phyloP scores from a whole-genome alignment of 1,140 invertebrate genomes.

The Drosophila lacteicornis region DNA sequence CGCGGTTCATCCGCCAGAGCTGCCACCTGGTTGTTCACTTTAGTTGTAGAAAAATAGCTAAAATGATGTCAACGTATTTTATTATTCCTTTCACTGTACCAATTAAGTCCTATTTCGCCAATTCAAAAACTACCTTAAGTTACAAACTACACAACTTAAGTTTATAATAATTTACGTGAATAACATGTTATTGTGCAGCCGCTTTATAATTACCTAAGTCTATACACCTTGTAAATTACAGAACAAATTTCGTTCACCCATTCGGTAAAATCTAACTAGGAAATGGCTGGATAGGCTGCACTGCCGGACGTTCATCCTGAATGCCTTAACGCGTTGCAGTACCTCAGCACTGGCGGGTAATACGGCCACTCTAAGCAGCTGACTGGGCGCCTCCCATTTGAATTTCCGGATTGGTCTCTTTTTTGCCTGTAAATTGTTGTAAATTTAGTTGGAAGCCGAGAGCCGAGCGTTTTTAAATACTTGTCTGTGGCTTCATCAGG shows the following conservation, averaged over 20 bases:
- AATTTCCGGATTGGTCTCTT: slow-evolving; percentile 25
- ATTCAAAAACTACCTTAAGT: neutral
- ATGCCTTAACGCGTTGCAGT: neutral
- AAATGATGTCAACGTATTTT: too few species aligned
- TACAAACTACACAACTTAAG: neutral
- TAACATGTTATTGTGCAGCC: neutral
- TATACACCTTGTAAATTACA: neutral
- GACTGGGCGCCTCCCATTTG: slow-evolving; percentile 24
- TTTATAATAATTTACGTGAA: neutral
- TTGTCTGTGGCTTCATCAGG: slow-evolving; percentile 10
- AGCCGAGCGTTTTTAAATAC: neutral
- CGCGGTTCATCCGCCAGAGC: neutral
- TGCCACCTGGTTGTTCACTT: slow-evolving; percentile 1
- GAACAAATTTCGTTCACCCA: neutral
- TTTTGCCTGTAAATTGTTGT: neutral
- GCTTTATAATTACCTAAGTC: neutral
- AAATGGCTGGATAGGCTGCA: neutral
- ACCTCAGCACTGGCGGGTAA: neutral
- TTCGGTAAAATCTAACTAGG: neutral
- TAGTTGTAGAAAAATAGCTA: neutral
- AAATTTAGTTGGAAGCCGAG: neutral
- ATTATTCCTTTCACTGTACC: too few species aligned
- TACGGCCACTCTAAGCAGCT: slow-evolving; percentile 26
- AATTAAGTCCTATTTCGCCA: too few species aligned
- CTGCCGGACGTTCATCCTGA: neutral